Evolutionary conservation across 2,113 vertebrate species (phyloP).

Genomic region (Hypocryptadius cinnamomeus): DNA sequence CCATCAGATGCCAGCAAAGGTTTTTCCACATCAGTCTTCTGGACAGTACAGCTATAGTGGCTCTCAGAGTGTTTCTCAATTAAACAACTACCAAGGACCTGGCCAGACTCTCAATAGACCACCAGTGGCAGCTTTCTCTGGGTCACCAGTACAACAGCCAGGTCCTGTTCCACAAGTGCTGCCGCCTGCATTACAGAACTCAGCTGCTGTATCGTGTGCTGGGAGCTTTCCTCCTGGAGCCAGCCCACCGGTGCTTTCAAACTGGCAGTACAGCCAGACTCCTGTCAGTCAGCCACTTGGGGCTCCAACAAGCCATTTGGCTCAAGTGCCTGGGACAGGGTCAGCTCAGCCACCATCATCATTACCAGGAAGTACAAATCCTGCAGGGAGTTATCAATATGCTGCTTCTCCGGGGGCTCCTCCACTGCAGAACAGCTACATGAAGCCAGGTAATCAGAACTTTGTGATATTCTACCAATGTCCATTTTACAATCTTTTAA

Average conservation of each 20-base stretch:
- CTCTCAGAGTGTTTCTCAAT: slow-evolving; percentile 70
- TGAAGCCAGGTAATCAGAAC: slow-evolving; percentile 62
- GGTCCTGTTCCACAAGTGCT: slow-evolving; percentile 58
- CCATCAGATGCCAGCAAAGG: slow-evolving; percentile 75
- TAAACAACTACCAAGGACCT: slow-evolving; percentile 72
- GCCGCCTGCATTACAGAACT: slow-evolving; percentile 64
- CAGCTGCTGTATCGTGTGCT: slow-evolving; percentile 70
- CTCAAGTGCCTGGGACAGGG: slow-evolving; percentile 1
- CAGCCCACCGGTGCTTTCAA: slow-evolving; percentile 58
- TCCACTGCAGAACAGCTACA: slow-evolving; percentile 68
- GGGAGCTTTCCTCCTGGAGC: slow-evolving; percentile 71
- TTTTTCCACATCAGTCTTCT: slow-evolving; percentile 61
- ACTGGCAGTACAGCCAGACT: slow-evolving; percentile 78
- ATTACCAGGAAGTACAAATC: slow-evolving; percentile 58
- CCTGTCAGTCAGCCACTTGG: slow-evolving; percentile 48
- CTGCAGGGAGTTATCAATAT: slow-evolving; percentile 62
- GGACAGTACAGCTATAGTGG: slow-evolving; percentile 74
- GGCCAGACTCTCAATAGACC: slow-evolving; percentile 74
- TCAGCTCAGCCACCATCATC: not conserved
- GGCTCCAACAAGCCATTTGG: slow-evolving; percentile 68
- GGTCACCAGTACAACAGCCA: slow-evolving; percentile 42
- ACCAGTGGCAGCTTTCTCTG: slow-evolving; percentile 57
- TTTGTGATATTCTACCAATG: not conserved
- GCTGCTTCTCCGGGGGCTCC: slow-evolving; percentile 64
- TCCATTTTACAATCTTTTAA: fast-evolving